Evolutionary conservation across 1,140 invertebrate species (phyloP).

Genomic region (Drosophila lini): DNA sequence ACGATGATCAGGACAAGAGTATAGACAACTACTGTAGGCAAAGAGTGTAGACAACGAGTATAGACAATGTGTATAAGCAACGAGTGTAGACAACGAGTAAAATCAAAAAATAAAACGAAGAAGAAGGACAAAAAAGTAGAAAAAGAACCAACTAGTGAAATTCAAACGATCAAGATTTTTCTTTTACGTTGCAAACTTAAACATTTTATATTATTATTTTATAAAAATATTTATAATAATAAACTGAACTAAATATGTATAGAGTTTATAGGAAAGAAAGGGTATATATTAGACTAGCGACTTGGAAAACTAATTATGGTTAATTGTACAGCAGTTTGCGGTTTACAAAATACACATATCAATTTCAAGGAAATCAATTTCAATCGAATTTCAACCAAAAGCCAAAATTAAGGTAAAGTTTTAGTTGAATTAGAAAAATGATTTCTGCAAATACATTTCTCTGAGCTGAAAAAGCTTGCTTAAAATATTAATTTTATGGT

Average conservation of each 20-base stretch:
- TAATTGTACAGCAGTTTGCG: conserved; percentile 21
- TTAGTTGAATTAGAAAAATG: not conserved
- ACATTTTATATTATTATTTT: not conserved
- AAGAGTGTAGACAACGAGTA: not conserved
- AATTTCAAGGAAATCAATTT: not conserved
- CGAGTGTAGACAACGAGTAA: not conserved
- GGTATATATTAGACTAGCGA: not conserved
- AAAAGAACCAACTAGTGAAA: not conserved
- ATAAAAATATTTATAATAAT: too few relatives aligned
- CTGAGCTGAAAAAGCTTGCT: not conserved
- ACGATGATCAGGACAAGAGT: too few relatives aligned
- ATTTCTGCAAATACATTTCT: not conserved
- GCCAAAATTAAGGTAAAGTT: not conserved
- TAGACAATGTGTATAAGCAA: too few relatives aligned
- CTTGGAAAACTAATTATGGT: conserved; percentile 28
- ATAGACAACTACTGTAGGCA: not conserved
- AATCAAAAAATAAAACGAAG: too few relatives aligned
- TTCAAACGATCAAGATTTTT: not conserved
- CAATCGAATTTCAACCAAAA: conserved; percentile 8
- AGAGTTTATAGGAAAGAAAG: not conserved
- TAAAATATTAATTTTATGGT: not conserved
- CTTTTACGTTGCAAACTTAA: not conserved
- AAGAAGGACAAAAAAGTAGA: not conserved
- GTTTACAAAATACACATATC: conserved; percentile 12
- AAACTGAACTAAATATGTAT: not conserved